Evolutionary conservation across 2,797 vertebrate genomes (phyloP), one percentile per base, ranked within the genome.

Genomic region (Diceros bicornis): DNA sequence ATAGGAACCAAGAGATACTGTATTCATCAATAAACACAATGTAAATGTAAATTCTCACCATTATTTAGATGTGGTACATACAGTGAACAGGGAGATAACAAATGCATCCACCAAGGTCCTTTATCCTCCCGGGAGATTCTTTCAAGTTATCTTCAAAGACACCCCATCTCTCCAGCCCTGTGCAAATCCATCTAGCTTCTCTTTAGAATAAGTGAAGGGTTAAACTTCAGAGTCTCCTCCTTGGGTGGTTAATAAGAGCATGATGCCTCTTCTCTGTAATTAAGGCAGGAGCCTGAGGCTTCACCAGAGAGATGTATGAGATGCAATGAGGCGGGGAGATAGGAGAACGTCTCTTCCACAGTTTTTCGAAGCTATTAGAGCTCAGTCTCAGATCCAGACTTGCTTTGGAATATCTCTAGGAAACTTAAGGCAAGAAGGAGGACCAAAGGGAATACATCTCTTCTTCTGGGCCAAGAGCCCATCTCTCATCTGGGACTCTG

Each of bases 231-330:
- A 82, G 74, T 61, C 34, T 81, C 57, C 94, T 61, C 34, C 9
- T 29, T 29, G 90, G 41, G 21, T 74, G 16, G 17, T 86, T 94
- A 97, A 91, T 59, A 57, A 93, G 72, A 78, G 86, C 86, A 44
- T 16, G 50, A 37, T 20, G n/a, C 59, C n/a, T 83, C 32, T 81
- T 32, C 83, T 94, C 75, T 90, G 0, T 94, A 97, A 97, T 85
- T 97, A 96, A n/a, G 84, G 85, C 44, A 93, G 75, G 41, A 91
- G 89, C 83, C 75, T 1, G 6, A 68, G 87, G 96, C 87, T 93
- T 96, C 69, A 10, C 41, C 34, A 47, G 83, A 57, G 32, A 94
- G 91, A 78, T 7, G 16, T 12, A 25, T n/a, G 7, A 47, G 59
- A n/a, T 34, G 44, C 57, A 41, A 29, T 18, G 74, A 90, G 78